These are phyloP conservation scores for Epinephelus cyanopodus DNA, from an alignment of 2,113 vertebrate genomes.

Conservation along the genomic window DNA sequence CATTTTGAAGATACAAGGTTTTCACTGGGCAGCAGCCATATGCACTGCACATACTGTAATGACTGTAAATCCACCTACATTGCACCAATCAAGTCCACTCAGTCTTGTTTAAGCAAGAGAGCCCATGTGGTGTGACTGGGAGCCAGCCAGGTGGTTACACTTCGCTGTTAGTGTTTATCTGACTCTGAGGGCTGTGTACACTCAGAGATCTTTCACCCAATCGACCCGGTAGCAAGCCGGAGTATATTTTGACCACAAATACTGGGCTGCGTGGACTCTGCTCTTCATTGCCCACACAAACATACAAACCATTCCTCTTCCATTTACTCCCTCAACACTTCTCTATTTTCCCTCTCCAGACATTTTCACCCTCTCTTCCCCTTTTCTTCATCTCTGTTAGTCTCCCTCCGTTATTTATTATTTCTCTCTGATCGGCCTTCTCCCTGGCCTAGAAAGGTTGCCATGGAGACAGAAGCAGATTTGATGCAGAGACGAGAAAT, in stretches of 20 bases:
- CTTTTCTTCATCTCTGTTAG: slow-evolving; percentile 36
- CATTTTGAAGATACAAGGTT: not conserved
- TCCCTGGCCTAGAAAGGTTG: slow-evolving; percentile 83
- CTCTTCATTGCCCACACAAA: not conserved
- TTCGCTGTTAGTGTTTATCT: slow-evolving; percentile 44
- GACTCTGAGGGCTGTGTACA: slow-evolving; percentile 32
- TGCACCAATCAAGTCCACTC: not conserved
- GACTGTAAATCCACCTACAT: not conserved
- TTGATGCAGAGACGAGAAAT: slow-evolving; percentile 79
- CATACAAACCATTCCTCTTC: slow-evolving; percentile 6
- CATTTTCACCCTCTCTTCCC: slow-evolving; percentile 2
- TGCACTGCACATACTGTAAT: not conserved
- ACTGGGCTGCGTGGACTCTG: slow-evolving; percentile 16
- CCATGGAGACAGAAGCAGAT: slow-evolving; percentile 85
- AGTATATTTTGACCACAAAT: slow-evolving; percentile 26
- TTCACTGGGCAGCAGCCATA: not conserved
- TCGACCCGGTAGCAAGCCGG: slow-evolving; percentile 9
- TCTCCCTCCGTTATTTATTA: slow-evolving; percentile 53
- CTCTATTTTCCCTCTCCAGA: not conserved
- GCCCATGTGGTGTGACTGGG: slow-evolving; percentile 6
- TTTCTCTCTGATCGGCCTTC: slow-evolving; percentile 58
- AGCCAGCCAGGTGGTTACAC: slow-evolving; percentile 38
- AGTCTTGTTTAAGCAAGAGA: slow-evolving; percentile 1
- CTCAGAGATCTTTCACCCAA: slow-evolving; percentile 38
- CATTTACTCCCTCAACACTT: not conserved